These are phyloP conservation scores for Reticulitermes lucifugus DNA, from an alignment of 2,888 invertebrate species.

Conservation along the genomic window DNA sequence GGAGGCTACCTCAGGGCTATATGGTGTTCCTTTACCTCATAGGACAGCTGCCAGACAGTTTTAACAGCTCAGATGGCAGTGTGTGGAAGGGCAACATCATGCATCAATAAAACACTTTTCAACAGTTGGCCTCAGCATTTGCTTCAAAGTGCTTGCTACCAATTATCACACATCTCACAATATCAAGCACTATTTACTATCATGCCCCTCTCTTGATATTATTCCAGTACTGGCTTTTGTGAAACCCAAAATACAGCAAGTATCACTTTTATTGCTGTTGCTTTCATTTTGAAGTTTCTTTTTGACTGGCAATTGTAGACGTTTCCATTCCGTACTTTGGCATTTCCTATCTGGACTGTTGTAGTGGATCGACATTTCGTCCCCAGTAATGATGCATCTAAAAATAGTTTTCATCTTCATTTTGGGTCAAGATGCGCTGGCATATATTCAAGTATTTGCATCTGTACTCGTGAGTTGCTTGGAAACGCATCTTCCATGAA, in stretches of 20 bases:
- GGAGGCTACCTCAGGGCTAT: not conserved
- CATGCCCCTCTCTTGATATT: not conserved
- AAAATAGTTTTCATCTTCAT: not conserved
- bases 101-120: not conserved
- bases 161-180: not conserved
- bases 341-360: constrained; percentile 7
- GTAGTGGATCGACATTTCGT: constrained; percentile 6
- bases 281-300: constrained; percentile 3
- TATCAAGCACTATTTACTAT: not conserved
- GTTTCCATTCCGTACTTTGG: constrained; percentile 28
- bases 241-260: not conserved
- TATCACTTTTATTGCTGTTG: not conserved
- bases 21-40: not conserved
- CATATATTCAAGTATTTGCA: not conserved
- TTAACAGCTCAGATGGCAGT: not conserved
- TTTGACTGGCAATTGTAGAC: not conserved
- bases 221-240: not conserved
- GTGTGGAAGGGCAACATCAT: not conserved
- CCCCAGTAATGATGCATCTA: not conserved
- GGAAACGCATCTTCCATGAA: constrained; percentile 39
- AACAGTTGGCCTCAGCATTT: too few species aligned
- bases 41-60: not conserved
- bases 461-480: constrained; percentile 22
- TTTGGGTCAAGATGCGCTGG: not conserved
- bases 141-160: not conserved